Base-by-base conservation (phyloP, 2,888 invertebrate species). In the Smittia aterrima region DNA sequence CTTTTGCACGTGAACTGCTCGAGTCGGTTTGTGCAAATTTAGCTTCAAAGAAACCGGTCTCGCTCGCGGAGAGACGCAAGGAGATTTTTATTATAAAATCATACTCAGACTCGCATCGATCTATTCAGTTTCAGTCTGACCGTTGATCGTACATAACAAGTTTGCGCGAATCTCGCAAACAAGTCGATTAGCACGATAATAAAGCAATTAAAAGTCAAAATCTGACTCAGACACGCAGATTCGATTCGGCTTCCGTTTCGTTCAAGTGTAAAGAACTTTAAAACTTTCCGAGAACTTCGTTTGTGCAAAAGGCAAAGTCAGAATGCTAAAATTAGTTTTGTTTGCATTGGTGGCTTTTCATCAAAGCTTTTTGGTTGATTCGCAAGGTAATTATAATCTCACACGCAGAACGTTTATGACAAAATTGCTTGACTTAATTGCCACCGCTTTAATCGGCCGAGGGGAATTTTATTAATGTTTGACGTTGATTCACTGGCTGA, bases 351-450 rank as follows among this genome's bases (percentile, higher is more conserved):
- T 62, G 38, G 38, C 25, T n/a, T 3, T 47, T 22, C 25, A 24
- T 9, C 20, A 7, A 58, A 11, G 54, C 20, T 16, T 20, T 18
- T n/a, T 38, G 11, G 72, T 72, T 6, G 20, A 72, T 40, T 38
- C 72, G 27, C 72, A 72, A 72, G 72, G 72, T 62, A 25, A 40
- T 20, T 22, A 58, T 18, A 2, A 13, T 13, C 9, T n/a, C 58
- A 58, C 4, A 22, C 16, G 47, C 9, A 32, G 32, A 32, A 11
- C 47, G 16, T 3, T 47, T 4, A 47, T 6, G 11, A 47, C 11
- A 16, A 47, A 47, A n/a, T 16, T n/a, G 2, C 13, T 47, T 2
- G 47, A 13, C 47, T n/a, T 13, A 47, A 47, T 16, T 47, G n/a
- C 47, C 47, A 16, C 11, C 47, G 47, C 16, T 47, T 47, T 47